phyloP scores from a whole-genome alignment of 2,797 vertebrate species.

The Manis crassicaudata region DNA sequence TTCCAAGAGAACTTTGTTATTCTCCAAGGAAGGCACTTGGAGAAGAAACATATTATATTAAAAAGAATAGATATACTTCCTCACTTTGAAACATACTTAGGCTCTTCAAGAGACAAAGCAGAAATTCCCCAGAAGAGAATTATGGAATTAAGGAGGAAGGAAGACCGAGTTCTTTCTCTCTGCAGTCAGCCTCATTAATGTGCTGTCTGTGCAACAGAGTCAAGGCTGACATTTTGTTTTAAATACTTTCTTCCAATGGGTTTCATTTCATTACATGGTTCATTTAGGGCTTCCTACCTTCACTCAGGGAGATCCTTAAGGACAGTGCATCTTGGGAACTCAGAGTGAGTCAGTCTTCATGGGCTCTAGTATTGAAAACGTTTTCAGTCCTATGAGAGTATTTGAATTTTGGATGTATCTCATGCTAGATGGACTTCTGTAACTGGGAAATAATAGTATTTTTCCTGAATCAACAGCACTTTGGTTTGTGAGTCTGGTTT shows the following conservation, averaged over 20 bases:
- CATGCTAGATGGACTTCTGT: neutral
- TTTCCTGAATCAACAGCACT: neutral
- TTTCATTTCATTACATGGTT: conserved; percentile 49
- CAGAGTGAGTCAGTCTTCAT: neutral
- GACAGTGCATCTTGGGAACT: neutral
- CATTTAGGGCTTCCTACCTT: neutral
- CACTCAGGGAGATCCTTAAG: neutral
- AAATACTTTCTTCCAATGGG: conserved; percentile 1
- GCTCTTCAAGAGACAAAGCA: conserved; percentile 1
- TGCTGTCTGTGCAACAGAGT: neutral
- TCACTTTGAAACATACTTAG: conserved; percentile 15
- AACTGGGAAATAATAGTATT: neutral
- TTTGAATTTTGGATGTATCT: neutral
- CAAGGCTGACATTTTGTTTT: neutral
- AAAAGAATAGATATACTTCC: conserved; percentile 16
- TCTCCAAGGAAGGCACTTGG: conserved; percentile 23
- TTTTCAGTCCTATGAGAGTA: neutral
- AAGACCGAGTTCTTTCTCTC: neutral
- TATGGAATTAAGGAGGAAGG: neutral
- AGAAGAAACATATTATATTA: conserved; percentile 21
- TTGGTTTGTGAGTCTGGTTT: neutral
- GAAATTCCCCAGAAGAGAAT: conserved; percentile 1
- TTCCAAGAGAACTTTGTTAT: conserved; percentile 48
- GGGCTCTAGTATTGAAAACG: neutral
- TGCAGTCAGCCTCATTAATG: neutral